These are phyloP conservation scores for Dendrolimus kikuchii DNA, from an alignment of 1,140 invertebrate species.

Conservation along the genomic window DNA sequence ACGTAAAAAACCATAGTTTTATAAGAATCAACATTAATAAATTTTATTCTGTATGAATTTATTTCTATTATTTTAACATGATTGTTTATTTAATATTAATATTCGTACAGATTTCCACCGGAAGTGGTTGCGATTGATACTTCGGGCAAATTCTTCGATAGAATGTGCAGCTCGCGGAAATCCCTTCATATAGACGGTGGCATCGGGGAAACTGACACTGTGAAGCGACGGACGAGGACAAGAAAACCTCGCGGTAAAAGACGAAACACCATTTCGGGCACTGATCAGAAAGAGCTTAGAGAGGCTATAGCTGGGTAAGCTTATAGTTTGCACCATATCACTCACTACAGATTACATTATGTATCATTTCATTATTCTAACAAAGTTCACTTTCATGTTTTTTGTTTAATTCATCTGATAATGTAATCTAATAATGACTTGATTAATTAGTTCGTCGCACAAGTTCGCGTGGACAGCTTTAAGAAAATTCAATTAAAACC, in stretches of 20 bases:
- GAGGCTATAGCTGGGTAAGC: conserved; percentile 85
- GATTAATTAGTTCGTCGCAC: conserved; percentile 54
- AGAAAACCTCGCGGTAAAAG: conserved; percentile 85
- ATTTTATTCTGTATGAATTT: not conserved
- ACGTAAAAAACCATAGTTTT: too few species aligned
- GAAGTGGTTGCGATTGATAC: conserved; percentile 91
- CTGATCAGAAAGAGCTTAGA: conserved; percentile 88
- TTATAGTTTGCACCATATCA: conserved; percentile 59
- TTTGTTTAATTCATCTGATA: conserved; percentile 30
- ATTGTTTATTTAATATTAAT: too few species aligned
- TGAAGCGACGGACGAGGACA: conserved; percentile 80
- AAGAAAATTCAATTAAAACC: conserved; percentile 41
- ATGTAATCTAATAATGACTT: conserved; percentile 46
- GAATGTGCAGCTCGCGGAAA: conserved; percentile 87
- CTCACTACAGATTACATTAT: conserved; percentile 49
- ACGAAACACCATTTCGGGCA: conserved; percentile 91
- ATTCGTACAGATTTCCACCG: conserved; percentile 81
- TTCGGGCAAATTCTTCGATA: conserved; percentile 86
- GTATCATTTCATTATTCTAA: conserved; percentile 17
- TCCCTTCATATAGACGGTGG: conserved; percentile 79
- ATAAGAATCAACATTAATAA: too few species aligned
- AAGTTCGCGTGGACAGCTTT: conserved; percentile 57
- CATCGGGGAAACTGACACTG: conserved; percentile 71
- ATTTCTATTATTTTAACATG: conserved; percentile 11
- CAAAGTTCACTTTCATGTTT: conserved; percentile 5